Conservation (phyloP, 92 coral and sea anemone species). For the Porites cylindrica region DNA sequence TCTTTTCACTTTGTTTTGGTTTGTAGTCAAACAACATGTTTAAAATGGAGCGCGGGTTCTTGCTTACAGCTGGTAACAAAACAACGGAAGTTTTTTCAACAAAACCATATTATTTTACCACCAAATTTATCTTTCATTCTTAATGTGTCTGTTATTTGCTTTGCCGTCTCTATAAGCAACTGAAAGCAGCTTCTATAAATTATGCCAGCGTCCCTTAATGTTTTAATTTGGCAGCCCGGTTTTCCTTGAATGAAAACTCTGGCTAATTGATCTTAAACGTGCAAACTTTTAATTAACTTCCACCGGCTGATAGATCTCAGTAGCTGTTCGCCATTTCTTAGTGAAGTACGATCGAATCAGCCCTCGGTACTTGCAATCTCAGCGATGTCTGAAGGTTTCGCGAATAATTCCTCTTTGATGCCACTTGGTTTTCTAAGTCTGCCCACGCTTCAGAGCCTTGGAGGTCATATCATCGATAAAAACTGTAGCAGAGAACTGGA, state of each 20-base stretch:
- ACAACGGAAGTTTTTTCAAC: too few species aligned
- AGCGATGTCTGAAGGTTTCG: slow-evolving; percentile 7
- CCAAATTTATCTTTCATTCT: background rate
- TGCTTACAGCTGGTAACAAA: too few species aligned
- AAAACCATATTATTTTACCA: too few species aligned
- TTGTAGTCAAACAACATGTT: too few species aligned
- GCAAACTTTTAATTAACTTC: background rate
- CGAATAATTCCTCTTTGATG: slow-evolving; percentile 2
- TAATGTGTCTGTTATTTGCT: background rate
- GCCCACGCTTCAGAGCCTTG: background rate
- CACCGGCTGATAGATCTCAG: background rate
- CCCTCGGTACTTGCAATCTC: background rate
- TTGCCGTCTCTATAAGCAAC: background rate
- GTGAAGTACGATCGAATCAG: background rate
- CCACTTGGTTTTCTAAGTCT: background rate
- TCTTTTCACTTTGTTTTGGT: too few species aligned
- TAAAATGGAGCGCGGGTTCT: too few species aligned
- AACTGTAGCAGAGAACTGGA: slow-evolving; percentile 56
- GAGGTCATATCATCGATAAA: background rate
- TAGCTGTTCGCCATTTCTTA: background rate
- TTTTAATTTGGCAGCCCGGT: slow-evolving; percentile 3
- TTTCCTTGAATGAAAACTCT: slow-evolving; percentile 4
- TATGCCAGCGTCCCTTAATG: background rate
- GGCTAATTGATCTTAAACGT: background rate
- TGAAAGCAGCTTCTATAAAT: background rate